Conservation (phyloP, 2,113 vertebrate genomes). For the Nycticorax nycticorax region DNA sequence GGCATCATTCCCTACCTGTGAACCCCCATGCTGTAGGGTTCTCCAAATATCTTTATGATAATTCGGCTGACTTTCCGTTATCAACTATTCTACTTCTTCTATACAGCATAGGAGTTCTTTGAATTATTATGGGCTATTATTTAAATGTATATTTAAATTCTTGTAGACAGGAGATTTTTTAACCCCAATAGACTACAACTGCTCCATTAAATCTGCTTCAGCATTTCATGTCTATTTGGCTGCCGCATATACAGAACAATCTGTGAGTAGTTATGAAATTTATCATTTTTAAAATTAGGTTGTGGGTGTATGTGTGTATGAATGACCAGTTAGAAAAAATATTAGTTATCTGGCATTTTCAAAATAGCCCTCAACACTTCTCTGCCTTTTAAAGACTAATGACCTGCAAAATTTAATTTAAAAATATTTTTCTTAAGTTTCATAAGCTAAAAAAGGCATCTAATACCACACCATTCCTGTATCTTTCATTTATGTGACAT, state of each 20-base stretch:
- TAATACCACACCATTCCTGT: not conserved
- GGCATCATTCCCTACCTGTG: not conserved
- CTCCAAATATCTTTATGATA: not conserved
- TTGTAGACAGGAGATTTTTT: slow-evolving; percentile 49
- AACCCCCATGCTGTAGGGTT: not conserved
- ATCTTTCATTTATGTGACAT: not conserved
- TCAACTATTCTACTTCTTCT: not conserved
- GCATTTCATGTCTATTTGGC: slow-evolving; percentile 43
- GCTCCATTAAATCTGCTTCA: slow-evolving; percentile 47
- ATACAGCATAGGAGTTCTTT: not conserved
- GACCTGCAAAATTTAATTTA: not conserved
- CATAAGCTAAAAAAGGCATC: not conserved
- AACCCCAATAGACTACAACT: slow-evolving; percentile 38
- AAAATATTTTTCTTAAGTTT: not conserved
- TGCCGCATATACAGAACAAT: slow-evolving; percentile 1
- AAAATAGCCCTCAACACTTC: not conserved
- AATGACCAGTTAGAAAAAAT: not conserved
- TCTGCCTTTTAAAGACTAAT: slow-evolving; percentile 11
- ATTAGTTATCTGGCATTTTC: not conserved
- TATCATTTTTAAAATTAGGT: slow-evolving; percentile 33
- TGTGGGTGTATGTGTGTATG: not conserved
- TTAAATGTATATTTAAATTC: slow-evolving; percentile 63
- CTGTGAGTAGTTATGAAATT: slow-evolving; percentile 14
- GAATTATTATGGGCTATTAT: slow-evolving; percentile 57
- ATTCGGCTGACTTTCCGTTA: not conserved